A percentile compares a stretch with the other conserved stretches of the same genome.
Conservation (phyloP, 2,888 invertebrate genomes). For the Lasioglossum morio region DNA sequence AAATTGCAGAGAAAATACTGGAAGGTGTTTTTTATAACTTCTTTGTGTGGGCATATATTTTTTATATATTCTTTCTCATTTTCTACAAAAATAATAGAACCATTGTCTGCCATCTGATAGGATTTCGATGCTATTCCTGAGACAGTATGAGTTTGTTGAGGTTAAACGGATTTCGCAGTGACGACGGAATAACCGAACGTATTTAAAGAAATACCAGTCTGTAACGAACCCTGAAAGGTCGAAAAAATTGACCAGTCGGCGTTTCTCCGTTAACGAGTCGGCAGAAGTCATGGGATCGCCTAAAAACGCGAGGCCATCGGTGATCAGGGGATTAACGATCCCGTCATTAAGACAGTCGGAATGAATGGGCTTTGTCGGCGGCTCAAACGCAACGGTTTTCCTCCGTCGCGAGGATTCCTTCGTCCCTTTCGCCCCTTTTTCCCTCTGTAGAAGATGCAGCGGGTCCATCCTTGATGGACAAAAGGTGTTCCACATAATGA, state of each 20-base stretch:
- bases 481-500: constrained; percentile 78
- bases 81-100: too few species aligned
- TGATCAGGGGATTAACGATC: constrained; percentile 62
- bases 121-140: too few species aligned
- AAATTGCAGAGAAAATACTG: background rate
- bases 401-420: constrained; percentile 55
- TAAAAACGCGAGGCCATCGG: constrained; percentile 47
- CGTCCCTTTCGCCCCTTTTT: constrained; percentile 52
- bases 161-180: background rate
- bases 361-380: constrained; percentile 65
- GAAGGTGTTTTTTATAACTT: background rate
- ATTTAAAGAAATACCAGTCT: background rate
- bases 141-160: too few species aligned
- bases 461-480: constrained; percentile 67
- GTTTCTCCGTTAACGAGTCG: constrained; percentile 44
- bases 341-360: constrained; percentile 67
- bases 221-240: background rate
- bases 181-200: background rate
- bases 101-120: too few species aligned
- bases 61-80: background rate
- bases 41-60: background rate
- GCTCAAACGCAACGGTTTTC: constrained; percentile 56
- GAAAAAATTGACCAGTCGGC: constrained; percentile 13
- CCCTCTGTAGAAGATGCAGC: constrained; percentile 45
- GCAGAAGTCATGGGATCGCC: constrained; percentile 39